A percentile compares a stretch with the other conserved stretches of the same genome.
These are phyloP conservation scores for Nymphalis polychloros DNA, from an alignment of 2,888 invertebrate genomes.

Conservation along the genomic window DNA sequence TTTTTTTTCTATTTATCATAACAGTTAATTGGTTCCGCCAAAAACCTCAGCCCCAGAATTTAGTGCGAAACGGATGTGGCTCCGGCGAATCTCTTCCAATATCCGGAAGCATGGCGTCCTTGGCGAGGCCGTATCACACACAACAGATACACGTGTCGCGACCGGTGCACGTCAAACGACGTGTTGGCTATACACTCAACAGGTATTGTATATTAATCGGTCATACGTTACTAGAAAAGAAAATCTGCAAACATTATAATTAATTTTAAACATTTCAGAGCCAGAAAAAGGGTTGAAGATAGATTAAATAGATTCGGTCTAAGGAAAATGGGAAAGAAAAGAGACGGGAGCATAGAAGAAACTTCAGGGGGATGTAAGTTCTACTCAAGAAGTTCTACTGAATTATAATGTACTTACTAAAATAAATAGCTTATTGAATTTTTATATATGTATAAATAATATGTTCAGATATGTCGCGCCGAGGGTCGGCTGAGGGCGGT, in stretches of 20 bases:
- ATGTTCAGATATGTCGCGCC: slow-evolving; percentile 80
- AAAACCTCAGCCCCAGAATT: slow-evolving; percentile 73
- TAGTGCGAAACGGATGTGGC: slow-evolving; percentile 78
- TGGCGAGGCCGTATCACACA: slow-evolving; percentile 65
- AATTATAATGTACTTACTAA: too few species aligned
- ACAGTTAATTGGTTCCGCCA: slow-evolving; percentile 84
- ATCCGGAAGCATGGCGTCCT: slow-evolving; percentile 81
- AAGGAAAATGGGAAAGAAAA: slow-evolving; percentile 92
- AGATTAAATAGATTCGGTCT: slow-evolving; percentile 92
- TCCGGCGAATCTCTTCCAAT: slow-evolving; percentile 77
- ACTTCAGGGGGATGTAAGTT: slow-evolving; percentile 87
- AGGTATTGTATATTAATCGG: slow-evolving; percentile 51
- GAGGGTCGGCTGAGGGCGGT: slow-evolving; percentile 91
- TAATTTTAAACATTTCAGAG: slow-evolving; percentile 73
- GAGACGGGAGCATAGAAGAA: slow-evolving; percentile 94
- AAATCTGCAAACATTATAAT: neutral
- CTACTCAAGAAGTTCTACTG: neutral
- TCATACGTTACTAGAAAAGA: neutral
- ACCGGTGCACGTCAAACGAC: slow-evolving; percentile 61
- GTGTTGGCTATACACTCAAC: slow-evolving; percentile 71
- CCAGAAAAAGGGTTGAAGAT: slow-evolving; percentile 94
- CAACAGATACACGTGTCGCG: slow-evolving; percentile 57
- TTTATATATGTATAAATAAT: too few species aligned
- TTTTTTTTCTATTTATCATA: neutral
- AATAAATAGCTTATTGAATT: too few species aligned